These are phyloP conservation scores for Vicugna pacos DNA, from an alignment of 2,113 vertebrate genomes.

Conservation along the genomic window DNA sequence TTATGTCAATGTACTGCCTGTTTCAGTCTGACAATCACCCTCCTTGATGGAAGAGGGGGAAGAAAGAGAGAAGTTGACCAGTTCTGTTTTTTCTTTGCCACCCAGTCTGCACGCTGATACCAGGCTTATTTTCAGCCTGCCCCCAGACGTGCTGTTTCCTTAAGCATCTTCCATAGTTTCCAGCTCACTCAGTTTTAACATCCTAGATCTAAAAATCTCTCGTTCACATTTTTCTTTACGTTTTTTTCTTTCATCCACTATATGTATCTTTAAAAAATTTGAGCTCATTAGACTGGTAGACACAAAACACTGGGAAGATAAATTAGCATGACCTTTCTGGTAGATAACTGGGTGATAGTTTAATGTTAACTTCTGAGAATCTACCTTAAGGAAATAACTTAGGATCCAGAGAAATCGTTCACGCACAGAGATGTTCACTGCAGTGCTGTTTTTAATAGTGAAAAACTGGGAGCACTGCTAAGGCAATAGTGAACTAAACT, in stretches of 20 bases:
- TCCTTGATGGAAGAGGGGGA: neutral
- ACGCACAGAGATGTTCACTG: conserved; percentile 9
- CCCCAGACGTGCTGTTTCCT: neutral
- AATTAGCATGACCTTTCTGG: conserved; percentile 6
- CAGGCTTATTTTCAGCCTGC: accelerated
- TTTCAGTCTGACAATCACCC: conserved; percentile 15
- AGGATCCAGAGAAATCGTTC: neutral
- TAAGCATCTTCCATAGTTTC: neutral
- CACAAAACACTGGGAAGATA: neutral
- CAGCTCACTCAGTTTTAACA: neutral
- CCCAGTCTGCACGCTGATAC: neutral
- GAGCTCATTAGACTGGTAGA: conserved; percentile 5
- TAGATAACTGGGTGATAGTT: conserved; percentile 5
- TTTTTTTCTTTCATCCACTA: neutral
- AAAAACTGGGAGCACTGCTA: neutral
- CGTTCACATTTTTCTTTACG: neutral
- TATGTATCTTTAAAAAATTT: conserved; percentile 15
- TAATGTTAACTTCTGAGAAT: conserved; percentile 62
- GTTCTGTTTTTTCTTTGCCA: neutral
- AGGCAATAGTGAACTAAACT: conserved; percentile 13
- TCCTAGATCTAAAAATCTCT: neutral
- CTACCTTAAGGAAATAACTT: conserved; percentile 55
- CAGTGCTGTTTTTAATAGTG: conserved; percentile 39
- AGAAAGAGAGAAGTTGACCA: neutral
- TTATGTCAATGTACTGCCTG: neutral